Conservation (phyloP, 2,113 vertebrate species). For the Anolis sagrei region DNA sequence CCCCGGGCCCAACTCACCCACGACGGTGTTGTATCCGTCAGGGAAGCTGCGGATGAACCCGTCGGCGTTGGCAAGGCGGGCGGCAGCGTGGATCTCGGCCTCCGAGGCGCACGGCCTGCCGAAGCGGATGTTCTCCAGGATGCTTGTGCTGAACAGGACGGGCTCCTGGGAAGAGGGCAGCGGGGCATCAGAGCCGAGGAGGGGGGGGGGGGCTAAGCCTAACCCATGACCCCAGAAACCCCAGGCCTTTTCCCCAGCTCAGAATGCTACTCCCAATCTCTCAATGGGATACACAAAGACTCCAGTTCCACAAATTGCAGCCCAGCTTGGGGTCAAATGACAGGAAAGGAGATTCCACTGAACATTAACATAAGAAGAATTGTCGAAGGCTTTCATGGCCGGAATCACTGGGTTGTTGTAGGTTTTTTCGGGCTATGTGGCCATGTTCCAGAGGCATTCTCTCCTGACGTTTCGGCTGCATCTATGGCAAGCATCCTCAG, state of each 20-base stretch:
- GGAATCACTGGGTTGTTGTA: too few species aligned
- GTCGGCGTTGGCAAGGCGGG: conserved; percentile 89
- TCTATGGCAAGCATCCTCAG: too few species aligned
- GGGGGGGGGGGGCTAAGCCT: rapidly evolving
- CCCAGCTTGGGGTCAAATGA: too few species aligned
- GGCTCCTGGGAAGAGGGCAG: conserved; percentile 82
- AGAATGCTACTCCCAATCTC: neutral
- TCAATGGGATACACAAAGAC: too few species aligned
- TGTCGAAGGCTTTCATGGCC: too few species aligned
- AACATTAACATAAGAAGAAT: too few species aligned
- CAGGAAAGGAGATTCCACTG: too few species aligned
- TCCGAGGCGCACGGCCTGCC: conserved; percentile 88
- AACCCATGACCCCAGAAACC: rapidly evolving
- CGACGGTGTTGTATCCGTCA: conserved; percentile 86
- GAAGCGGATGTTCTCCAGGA: conserved; percentile 97
- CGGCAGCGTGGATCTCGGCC: conserved; percentile 82
- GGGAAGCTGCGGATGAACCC: conserved; percentile 90
- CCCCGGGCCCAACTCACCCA: conserved; percentile 79
- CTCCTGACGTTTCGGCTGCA: too few species aligned
- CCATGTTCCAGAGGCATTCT: too few species aligned
- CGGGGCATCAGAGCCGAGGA: rapidly evolving
- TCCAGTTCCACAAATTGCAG: too few species aligned
- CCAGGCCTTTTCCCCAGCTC: neutral
- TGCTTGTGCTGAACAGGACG: conserved; percentile 88
- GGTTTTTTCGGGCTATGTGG: too few species aligned